Base-by-base conservation (phyloP, 2,888 invertebrate genomes). In the Tipula lateralis region DNA sequence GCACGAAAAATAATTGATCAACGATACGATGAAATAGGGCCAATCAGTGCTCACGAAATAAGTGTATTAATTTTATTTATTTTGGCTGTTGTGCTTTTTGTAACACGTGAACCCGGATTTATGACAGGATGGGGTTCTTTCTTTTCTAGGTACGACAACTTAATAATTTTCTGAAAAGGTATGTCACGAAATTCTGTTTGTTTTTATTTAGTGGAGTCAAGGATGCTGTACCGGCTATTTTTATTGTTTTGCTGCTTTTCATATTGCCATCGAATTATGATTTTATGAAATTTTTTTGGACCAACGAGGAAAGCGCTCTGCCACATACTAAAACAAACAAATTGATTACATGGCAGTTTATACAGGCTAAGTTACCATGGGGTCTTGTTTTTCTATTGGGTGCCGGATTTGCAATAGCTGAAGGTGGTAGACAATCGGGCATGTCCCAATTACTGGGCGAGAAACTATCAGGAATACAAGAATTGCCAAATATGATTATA, bases 341-440 rank as follows among this genome's bases (percentile, higher is more conserved):
- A 0, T 91, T 97, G 29, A 93, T 97, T 83, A 95, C 95, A 12
- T 98, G 97, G 97, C 94, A 94, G 86, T 94, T 94, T 82, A 93
- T 97, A 29, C 95, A 97, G 88, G 92, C 94, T 84, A 96, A 96
- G 88, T 93, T 97, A 87, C 96, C 97, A 3, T 98, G 98, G 98
- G 96, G 97, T 83, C 92, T 97, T 3, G 92, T 97, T 29, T 93
- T 97, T 87, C 92, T 97, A 84, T 92, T 97, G 84, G 94, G 97
- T 83, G 97, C 97, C 32, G 97, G 97, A 0, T 97, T 97, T 89
- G 97, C 97, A 0, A 91, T 98, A 85, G 97, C 98, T 0, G 95
- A 95, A 86, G 97, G 96, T 85, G 95, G 96, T 87, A 94, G 95
- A 87, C 93, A 91, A 7, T 96, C 96, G 0, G 95, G 95, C 0